phyloP scores from a whole-genome alignment of 2,888 invertebrate genomes.

The Polymixis lichenea region DNA sequence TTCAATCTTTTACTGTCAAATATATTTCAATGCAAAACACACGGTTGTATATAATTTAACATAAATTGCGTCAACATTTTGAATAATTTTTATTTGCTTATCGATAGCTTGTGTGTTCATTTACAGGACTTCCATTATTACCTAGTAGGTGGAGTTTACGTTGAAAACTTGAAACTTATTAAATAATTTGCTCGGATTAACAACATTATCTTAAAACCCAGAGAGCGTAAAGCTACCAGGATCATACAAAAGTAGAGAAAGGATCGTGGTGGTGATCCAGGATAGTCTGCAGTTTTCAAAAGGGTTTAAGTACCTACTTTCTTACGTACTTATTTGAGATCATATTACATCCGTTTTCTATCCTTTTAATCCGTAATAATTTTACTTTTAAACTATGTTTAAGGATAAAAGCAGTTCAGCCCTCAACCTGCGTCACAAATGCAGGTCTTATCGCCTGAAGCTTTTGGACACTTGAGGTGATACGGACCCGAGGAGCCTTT shows the following conservation, averaged over 20 bases:
- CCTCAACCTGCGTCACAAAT: background rate
- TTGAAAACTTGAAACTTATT: background rate
- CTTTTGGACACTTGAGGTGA: constrained; percentile 31
- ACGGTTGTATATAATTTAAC: too few species aligned
- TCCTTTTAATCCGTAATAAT: background rate
- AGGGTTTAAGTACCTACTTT: background rate
- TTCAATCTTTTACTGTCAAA: too few species aligned
- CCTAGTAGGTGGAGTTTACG: background rate
- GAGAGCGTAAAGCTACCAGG: background rate
- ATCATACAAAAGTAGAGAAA: background rate
- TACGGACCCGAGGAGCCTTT: constrained; percentile 31
- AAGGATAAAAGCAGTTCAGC: constrained; percentile 5
- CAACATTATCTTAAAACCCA: background rate
- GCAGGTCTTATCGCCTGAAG: constrained; percentile 31
- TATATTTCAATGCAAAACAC: too few species aligned
- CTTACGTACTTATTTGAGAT: background rate
- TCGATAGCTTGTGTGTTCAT: background rate
- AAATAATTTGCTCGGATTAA: too few species aligned
- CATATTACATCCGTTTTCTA: background rate
- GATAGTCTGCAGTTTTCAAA: background rate
- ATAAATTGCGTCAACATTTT: background rate
- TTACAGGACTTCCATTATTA: background rate
- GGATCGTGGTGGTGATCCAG: background rate
- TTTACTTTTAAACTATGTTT: background rate
- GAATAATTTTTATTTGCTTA: background rate